phyloP scores from a whole-genome alignment of 1,140 invertebrate species.

The Limonius californicus region DNA sequence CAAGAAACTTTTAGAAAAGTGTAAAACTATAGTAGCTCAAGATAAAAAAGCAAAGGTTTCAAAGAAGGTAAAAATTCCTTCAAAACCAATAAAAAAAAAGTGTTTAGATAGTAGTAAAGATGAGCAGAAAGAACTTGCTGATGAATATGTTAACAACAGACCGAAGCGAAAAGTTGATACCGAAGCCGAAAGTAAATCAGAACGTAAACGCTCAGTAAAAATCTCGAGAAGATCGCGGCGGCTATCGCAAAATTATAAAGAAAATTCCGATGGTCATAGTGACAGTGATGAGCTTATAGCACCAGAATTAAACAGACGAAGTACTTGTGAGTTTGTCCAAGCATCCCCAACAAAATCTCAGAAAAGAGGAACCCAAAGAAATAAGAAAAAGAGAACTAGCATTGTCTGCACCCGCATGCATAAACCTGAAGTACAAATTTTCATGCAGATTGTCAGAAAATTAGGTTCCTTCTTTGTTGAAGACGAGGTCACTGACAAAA shows the following conservation, averaged over 20 bases:
- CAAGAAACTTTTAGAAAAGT: background rate
- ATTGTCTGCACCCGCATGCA: slow-evolving; percentile 44
- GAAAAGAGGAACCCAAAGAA: slow-evolving; percentile 21
- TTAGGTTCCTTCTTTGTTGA: slow-evolving; percentile 50
- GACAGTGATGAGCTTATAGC: no score
- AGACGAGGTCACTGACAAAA: slow-evolving; percentile 48
- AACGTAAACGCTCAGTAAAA: no score
- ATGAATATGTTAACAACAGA: slow-evolving; percentile 16
- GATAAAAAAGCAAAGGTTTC: no score
- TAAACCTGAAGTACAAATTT: slow-evolving; percentile 32
- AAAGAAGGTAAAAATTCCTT: no score
- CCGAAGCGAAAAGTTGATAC: background rate
- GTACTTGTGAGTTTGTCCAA: slow-evolving; percentile 38
- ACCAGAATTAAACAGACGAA: slow-evolving; percentile 28
- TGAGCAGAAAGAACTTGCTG: slow-evolving; percentile 15
- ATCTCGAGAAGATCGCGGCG: no score
- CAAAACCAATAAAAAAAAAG: background rate
- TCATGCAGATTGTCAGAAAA: slow-evolving; percentile 47
- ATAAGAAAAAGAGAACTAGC: slow-evolving; percentile 20
- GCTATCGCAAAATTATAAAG: no score
- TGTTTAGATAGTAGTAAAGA: background rate
- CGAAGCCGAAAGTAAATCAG: background rate
- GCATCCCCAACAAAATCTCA: background rate
- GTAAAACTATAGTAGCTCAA: no score
- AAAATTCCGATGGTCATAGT: no score